Base-by-base conservation (phyloP, 1,140 invertebrate species). In the Agraylea sexmaculata region DNA sequence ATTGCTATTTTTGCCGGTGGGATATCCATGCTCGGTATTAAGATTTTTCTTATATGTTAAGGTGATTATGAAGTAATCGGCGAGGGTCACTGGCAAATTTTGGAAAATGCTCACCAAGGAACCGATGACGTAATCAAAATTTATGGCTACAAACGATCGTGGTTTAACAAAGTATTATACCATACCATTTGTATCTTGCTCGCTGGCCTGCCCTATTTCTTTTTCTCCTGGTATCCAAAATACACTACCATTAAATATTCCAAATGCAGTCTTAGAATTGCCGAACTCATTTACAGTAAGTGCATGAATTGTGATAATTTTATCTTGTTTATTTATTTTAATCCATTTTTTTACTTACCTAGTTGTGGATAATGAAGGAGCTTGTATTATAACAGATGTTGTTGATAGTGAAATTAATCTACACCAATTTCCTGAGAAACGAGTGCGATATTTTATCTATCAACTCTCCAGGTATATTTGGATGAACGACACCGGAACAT, bases 401-500 rank as follows among this genome's bases (percentile, higher is more conserved):
- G 41, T 56, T 34, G 62, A 60, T 45, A 51, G 62, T 13, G 61
- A 66, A 22, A 49, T 69, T 15, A 60, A 60, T 47, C 51, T 73
- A 20, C 59, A 62, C 2, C 56, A 58, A 41, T 57, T 63, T 41
- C 53, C 46, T 37, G 59, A 64, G 39, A 64, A 60, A 34, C 62
- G 44, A 43, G 48, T 71, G 18, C 60, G 65, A 25, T 70, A 62
- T 52, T 72, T 73, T 51, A 56, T 59, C 38, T 68, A 67, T 54
- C 64, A 70, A 52, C 64, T 68, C 47, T 69, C 58, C 20, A 62
- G 68, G 34, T 71, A 65, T 51, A 58, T 72, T 33, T 72, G 69
- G 70, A 45, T 65, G 6, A 55, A 60, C 30, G 64, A 69, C 43
- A 58, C 58, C 38, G 56, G 56, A 23, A 39, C 51, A 27, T 72